Conservation (phyloP, 1,140 invertebrate genomes). For the Philotrypesis tridentata region DNA sequence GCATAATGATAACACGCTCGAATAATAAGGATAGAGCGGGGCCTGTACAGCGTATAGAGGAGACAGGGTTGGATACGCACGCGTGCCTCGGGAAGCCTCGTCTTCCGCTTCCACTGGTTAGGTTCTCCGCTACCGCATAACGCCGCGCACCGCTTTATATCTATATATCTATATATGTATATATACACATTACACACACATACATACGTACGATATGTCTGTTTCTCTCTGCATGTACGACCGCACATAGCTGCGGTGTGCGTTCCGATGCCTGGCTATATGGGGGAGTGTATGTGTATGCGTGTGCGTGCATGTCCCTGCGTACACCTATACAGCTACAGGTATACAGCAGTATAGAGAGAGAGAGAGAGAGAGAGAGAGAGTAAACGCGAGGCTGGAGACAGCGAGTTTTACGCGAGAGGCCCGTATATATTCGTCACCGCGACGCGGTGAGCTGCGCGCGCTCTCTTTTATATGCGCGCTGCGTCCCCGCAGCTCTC, state of each 20-base stretch:
- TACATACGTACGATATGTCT: too few relatives aligned
- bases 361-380: too few relatives aligned
- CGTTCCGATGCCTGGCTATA: too few relatives aligned
- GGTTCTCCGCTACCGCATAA: slow-evolving; percentile 18
- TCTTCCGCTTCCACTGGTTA: slow-evolving; percentile 67
- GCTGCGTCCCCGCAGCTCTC: not conserved
- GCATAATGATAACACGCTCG: slow-evolving; percentile 72
- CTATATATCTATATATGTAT: slow-evolving; percentile 9
- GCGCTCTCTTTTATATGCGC: slow-evolving; percentile 31
- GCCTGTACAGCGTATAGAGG: slow-evolving; percentile 58
- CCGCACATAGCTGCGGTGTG: too few relatives aligned
- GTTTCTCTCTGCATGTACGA: too few relatives aligned
- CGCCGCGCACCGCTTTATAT: not conserved
- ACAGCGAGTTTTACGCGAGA: not conserved
- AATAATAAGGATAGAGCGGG: slow-evolving; percentile 70
- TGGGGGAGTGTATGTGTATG: not conserved
- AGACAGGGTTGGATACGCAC: slow-evolving; percentile 75
- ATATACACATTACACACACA: too few relatives aligned
- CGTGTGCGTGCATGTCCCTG: not conserved
- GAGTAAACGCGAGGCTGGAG: too few relatives aligned
- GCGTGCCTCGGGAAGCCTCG: slow-evolving; percentile 70
- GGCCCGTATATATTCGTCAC: not conserved
- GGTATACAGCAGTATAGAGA: too few relatives aligned
- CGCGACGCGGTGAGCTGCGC: too few relatives aligned
- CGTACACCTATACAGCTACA: too few relatives aligned